Conservation (phyloP, 1,140 invertebrate species). For the Andrena cerasifolii region DNA sequence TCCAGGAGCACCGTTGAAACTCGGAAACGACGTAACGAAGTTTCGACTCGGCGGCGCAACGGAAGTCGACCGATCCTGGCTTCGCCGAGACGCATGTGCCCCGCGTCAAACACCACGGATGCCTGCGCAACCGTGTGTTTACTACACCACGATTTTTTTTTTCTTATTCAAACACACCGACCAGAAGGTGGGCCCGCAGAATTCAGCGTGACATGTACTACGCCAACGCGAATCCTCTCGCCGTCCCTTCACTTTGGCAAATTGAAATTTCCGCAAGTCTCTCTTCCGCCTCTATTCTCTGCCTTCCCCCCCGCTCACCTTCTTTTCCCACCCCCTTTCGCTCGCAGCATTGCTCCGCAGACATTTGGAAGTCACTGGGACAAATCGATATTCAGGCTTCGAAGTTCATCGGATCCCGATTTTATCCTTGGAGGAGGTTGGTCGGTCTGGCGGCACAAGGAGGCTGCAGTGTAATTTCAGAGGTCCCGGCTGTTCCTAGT, state of each 20-base stretch:
- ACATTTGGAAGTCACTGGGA: conserved; percentile 51
- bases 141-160: neutral
- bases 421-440: neutral
- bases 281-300: no score
- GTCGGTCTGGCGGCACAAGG: neutral
- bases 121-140: neutral
- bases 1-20: conserved; percentile 60
- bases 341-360: conserved; percentile 20
- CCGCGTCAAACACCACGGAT: neutral
- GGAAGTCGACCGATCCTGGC: conserved; percentile 69
- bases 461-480: neutral
- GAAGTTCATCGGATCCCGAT: conserved; percentile 8
- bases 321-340: conserved; percentile 7
- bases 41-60: conserved; percentile 64
- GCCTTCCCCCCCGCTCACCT: neutral
- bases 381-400: conserved; percentile 54
- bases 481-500: neutral
- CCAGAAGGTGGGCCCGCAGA: conserved; percentile 18
- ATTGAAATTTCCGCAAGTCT: conserved; percentile 57
- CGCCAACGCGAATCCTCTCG: conserved; percentile 45
- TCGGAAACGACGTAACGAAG: conserved; percentile 73
- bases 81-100: conserved; percentile 35
- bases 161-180: conserved; percentile 5
- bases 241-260: conserved; percentile 43
- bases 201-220: conserved; percentile 39